Evolutionary conservation across 2,113 vertebrate genomes (phyloP), one percentile per base, ranked within the genome.

Genomic region (Todiramphus saurophagus): DNA sequence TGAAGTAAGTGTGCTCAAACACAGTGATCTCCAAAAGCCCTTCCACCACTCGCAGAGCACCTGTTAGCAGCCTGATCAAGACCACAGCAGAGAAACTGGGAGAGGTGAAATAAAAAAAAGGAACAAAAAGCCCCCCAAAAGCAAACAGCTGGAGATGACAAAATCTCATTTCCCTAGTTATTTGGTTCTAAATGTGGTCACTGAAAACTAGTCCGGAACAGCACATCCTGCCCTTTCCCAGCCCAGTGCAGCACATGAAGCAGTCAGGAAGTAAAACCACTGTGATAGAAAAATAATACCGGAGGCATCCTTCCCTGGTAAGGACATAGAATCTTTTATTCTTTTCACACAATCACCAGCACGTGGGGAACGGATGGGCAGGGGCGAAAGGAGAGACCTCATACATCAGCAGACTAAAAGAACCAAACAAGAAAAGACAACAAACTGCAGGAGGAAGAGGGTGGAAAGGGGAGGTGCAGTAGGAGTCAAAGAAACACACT

Each of bases 201-300:
- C 23, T 91, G 69, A 93, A 84, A 92, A 89, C 58, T 8, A 73
- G 44, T 12, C 77, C 83, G 77, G 80, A 92, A 93, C 5, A 17
- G 83, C 89, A 92, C 37, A 79, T 92, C 83, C 83, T 87, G 77
- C 73, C 60, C 91, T 94, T 59, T 90, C 92, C 92, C 85, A 88
- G 90, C 75, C 83, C 63, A 77, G 23, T 24, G 39, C 83, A 60
- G 31, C 90, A 70, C 66, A 89, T 69, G 53, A 17, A 92, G 68
- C 48, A 91, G 30, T 39, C 50, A 81, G 73, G 77, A 96, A 91
- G 62, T 46, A 89, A 96, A 89, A 79, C 2, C 2, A 10, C 62
- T 90, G 73, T 8, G 23, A 84, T 0, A 76, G 44, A 87, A 89
- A 78, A 89, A 75, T 16, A 88, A 15, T 41, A 30, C 1, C 53